Base-by-base conservation (phyloP, 2,113 vertebrate species). In the Pyxicephalus adspersus region DNA sequence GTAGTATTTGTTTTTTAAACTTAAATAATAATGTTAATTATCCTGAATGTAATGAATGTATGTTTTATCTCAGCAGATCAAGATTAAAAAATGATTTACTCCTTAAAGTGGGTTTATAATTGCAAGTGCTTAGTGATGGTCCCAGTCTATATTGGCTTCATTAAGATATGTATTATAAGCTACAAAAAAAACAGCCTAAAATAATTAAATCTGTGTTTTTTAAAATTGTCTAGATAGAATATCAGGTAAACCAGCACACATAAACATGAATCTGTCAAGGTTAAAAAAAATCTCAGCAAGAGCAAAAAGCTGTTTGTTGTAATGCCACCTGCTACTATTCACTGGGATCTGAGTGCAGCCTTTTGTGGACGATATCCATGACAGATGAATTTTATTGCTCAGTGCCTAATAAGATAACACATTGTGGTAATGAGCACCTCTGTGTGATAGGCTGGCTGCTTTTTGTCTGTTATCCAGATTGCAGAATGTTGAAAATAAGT, bases 271-370 rank as follows among this genome's bases (percentile, higher is more conserved):
- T 58, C 57, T 74, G 52, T 74, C 54, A 74, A 60, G 19, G 52
- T 70, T 54, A 11, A 23, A 52, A 23, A 26, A 70, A 52, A 19
- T 74, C 71, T 38, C 52, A 2, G 16, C n/a, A 38, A 60, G 28
- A 60, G 25, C 29, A 17, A 57, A 60, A 74, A 57, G 54, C 71
- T 60, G 11, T 54, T 58, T 73, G 54, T 74, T 38, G 29, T 74
- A 18, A 16, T 38, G 54, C 54, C 71, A 74, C 71, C 71, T 74
- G 71, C 71, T 60, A 74, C 71, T 74, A 74, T 74, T 74, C 71
- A 23, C 20, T 34, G 28, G 57, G 71, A 58, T 31, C n/a, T 60
- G 31, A 74, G 71, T 74, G 71, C 19, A 61, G 58, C 58, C 22
- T 25, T 61, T 25, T 58, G 8, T 31, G 18, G 34, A 58, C 20